Percentiles rank a stretch among this genome's conserved stretches.
Conservation (phyloP, 35 echinoderm and acorn worm genomes). For the Lytechinus pictus region DNA sequence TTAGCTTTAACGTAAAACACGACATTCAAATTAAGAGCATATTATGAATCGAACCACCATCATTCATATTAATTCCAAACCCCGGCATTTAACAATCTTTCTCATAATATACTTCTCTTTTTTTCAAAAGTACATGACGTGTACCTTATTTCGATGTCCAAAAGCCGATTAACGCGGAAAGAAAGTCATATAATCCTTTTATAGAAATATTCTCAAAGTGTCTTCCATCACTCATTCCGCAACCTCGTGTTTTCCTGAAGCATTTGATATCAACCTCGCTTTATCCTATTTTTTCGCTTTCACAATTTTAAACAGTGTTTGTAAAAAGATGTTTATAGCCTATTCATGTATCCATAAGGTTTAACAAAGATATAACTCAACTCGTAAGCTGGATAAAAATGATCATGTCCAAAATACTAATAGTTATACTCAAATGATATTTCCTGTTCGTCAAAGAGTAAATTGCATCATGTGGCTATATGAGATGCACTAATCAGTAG, state of each 20-base stretch:
- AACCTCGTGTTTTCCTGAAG: neutral
- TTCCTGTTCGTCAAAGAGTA: too few species aligned
- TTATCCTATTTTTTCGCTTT: neutral
- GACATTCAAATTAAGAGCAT: neutral
- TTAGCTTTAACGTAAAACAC: neutral
- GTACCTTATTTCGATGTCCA: neutral
- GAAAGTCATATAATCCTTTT: neutral
- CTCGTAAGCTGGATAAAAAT: too few species aligned
- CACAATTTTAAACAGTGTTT: neutral
- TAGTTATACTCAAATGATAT: too few species aligned
- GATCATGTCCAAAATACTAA: too few species aligned
- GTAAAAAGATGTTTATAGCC: neutral
- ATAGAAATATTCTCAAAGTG: neutral
- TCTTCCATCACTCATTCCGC: neutral
- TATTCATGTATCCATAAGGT: too few species aligned
- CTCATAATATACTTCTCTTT: neutral
- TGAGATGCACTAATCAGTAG: too few species aligned
- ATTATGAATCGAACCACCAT: neutral
- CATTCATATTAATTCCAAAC: neutral
- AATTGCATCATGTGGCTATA: too few species aligned
- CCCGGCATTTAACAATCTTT: neutral
- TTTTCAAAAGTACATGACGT: slow-evolving; percentile 4
- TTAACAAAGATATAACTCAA: too few species aligned
- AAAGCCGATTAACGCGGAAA: neutral
- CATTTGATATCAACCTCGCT: neutral